Base-by-base conservation (phyloP, 2,797 vertebrate genomes). In the Leptodactylus fallax region DNA sequence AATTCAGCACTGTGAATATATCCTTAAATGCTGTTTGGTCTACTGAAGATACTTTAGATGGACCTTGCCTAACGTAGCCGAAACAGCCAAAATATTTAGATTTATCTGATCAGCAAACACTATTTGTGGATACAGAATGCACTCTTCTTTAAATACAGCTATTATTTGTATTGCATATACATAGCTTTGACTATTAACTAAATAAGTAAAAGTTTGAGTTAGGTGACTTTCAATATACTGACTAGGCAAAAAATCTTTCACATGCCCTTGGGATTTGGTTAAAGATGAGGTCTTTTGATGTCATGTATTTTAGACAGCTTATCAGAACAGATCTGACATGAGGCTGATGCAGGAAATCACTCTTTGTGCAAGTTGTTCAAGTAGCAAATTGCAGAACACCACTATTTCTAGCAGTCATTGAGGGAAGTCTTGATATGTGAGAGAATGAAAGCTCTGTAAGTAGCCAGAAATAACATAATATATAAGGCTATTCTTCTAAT, bases 261-360 rank as follows among this genome's bases (percentile, higher is more conserved):
- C 60, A 78, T 81, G 85, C 85, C 85, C 79, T 87, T 87, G 67
- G 56, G 77, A 61, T 74, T 87, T 81, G 63, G 27, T 61, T 51
- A 51, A 81, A 74, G 67, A 81, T 87, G 85, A 87, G 85, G 85
- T 81, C 55, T 87, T 87, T 85, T 87, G 79, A 87, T 87, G 85
- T 69, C 85, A 81, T 87, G 85, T 87, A 60, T 87, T 87, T 74
- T 45, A 81, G 79, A 87, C 67, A 53, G 79, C 55, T 86, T 87
- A 87, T 80, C 79, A 76, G 67, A 74, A 36, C 36, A 87, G 55
- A 87, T 87, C 85, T 81, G 85, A 87, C 85, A 87, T 61, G 27
- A 79, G 67, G 79, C 79, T 87, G 79, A 87, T 87, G 36, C 79
- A 74, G 79, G 67, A 74, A 87, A 81, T 87, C 79, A 72, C 53